Evolutionary conservation across 2,797 vertebrate genomes (phyloP), one percentile per base, ranked within the genome.

Genomic region (Odontamblyopus rebecca): DNA sequence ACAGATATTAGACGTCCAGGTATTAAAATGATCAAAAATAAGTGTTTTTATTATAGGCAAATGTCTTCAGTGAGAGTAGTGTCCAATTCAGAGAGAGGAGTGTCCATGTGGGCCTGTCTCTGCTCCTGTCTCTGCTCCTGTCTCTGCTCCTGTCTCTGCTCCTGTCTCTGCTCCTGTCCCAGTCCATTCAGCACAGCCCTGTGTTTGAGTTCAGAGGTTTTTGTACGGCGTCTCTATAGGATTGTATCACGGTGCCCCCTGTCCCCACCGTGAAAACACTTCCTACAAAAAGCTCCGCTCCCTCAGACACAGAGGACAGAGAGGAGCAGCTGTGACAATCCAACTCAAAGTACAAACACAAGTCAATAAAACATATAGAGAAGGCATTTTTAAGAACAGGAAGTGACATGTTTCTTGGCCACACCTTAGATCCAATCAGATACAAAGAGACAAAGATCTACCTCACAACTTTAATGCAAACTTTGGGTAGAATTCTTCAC

Each of bases 161-260:
- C 41, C 7, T 30, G 15, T 23, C 8, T 51, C 27, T 19, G 48
- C 6, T 53, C 7, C 26, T 18, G 41, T 64, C 73, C 35, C 19
- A 0, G 0, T 8, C 0, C 2, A 30, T 4, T 1, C 3, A 71
- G 15, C 8, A 27, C 51, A 67, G 41, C 6, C 60, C 13, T 29
- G 65, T 41, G 75, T 78, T 6, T 0, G 57, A 68, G 71, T 57
- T 13, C 63, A 81, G 81, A 91, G 89, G 95, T 96, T 97, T 96
- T 96, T 97, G 96, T 97, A 96, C 96, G 87, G 91, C 87, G 72
- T n/a, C 80, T 84, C 76, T 79, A 81, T 91, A 1, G 68, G 66
- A 72, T 70, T 94, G 90, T 91, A 95, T 94, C 96, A 98, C 90
- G 50, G 97, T 98, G 97, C 73, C 61, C 93, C 90, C 95, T 95